These are phyloP conservation scores for Iguana delicatissima DNA, from an alignment of 2,797 vertebrate genomes.

Conservation along the genomic window DNA sequence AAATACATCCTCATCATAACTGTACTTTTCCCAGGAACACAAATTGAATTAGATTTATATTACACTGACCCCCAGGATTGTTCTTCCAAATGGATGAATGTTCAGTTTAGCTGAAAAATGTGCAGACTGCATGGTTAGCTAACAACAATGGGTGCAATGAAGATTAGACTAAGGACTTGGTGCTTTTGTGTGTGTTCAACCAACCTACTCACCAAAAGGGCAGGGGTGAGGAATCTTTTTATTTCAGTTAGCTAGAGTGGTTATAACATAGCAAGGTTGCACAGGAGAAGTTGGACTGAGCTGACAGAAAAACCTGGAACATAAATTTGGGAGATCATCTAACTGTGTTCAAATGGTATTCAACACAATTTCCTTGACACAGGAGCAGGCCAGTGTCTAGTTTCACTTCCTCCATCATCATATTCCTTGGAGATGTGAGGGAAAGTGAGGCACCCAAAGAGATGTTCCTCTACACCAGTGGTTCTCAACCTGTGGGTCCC, in stretches of 20 bases:
- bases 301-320: background rate
- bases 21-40: conserved; percentile 46
- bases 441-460: background rate
- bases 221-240: background rate
- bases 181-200: conserved; percentile 12
- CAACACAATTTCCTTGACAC: background rate
- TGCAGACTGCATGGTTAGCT: background rate
- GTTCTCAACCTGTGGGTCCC: too few species aligned
- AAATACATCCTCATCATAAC: background rate
- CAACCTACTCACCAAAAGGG: background rate
- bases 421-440: background rate
- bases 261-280: background rate
- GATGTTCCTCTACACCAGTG: too few species aligned
- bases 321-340: background rate
- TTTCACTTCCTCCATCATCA: background rate
- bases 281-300: too few species aligned
- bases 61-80: conserved; percentile 39
- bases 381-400: background rate
- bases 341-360: too few species aligned
- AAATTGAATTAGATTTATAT: conserved; percentile 41
- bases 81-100: conserved; percentile 55
- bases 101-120: conserved; percentile 32
- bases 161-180: conserved; percentile 3
- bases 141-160: conserved; percentile 32
- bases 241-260: background rate